A percentile compares a stretch with the other conserved stretches of the same genome.
phyloP scores from a whole-genome alignment of 2,888 invertebrate genomes.

The Aelia acuminata region DNA sequence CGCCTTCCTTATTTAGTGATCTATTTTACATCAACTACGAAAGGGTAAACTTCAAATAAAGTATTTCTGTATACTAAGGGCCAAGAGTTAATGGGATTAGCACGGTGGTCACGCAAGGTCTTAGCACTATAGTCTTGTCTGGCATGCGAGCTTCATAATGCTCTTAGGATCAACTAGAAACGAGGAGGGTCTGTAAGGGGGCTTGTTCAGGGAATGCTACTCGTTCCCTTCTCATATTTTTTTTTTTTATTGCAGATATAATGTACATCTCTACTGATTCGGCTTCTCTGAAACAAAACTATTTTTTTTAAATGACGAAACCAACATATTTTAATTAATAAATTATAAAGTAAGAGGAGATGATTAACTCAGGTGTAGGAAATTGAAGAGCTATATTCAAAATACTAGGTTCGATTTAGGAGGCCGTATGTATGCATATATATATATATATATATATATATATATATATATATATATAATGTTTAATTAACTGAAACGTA shows the following conservation, averaged over 20 bases:
- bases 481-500: too few species aligned
- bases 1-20: background rate
- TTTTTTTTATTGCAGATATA: background rate
- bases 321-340: too few species aligned
- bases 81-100: conserved; percentile 45
- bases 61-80: conserved; percentile 42
- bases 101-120: conserved; percentile 27
- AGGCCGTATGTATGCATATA: too few species aligned
- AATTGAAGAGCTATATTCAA: too few species aligned
- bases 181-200: background rate
- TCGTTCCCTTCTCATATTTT: background rate
- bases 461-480: too few species aligned
- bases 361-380: too few species aligned
- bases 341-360: too few species aligned
- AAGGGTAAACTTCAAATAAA: conserved; percentile 11
- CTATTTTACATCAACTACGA: conserved; percentile 9
- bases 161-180: background rate
- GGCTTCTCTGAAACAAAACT: too few species aligned
- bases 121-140: background rate
- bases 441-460: too few species aligned
- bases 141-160: conserved; percentile 40
- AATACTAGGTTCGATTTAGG: too few species aligned
- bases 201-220: background rate
- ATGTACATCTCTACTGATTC: too few species aligned
- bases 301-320: too few species aligned